Evolutionary conservation across 2,888 invertebrate species (phyloP).

Genomic region (Leptothorax acervorum): DNA sequence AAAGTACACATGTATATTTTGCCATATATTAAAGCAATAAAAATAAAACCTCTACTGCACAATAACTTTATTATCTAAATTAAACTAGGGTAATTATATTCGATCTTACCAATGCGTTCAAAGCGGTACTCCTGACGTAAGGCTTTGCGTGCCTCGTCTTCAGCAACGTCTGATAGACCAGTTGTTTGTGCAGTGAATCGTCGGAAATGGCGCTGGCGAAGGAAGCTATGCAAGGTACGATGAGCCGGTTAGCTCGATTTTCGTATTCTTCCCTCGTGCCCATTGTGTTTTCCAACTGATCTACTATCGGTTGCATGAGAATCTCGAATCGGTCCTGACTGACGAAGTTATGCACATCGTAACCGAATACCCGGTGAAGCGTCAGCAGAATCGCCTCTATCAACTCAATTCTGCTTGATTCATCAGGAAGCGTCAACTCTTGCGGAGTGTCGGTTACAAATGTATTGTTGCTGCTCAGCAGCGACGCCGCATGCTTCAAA

Average conservation of each 20-base stretch:
- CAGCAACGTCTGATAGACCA: constrained; percentile 95
- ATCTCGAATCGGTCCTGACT: constrained; percentile 94
- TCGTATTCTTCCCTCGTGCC: constrained; percentile 89
- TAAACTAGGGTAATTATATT: not conserved
- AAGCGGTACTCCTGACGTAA: constrained; percentile 87
- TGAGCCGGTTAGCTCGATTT: constrained; percentile 87
- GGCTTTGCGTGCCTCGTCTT: constrained; percentile 93
- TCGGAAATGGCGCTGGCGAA: constrained; percentile 94
- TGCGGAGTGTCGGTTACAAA: constrained; percentile 87
- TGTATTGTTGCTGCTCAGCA: constrained; percentile 90
- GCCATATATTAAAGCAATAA: not conserved
- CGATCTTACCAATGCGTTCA: constrained; percentile 79
- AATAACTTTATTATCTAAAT: not conserved
- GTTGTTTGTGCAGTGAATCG: constrained; percentile 95
- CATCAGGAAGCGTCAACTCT: constrained; percentile 87
- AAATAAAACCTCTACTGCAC: not conserved
- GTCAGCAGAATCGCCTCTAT: constrained; percentile 92
- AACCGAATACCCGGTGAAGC: constrained; percentile 91
- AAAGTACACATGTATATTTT: not conserved
- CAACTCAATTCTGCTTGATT: constrained; percentile 84
- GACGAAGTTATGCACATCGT: constrained; percentile 94
- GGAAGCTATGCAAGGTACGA: constrained; percentile 93
- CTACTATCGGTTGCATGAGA: constrained; percentile 94
- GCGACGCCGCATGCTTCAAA: constrained; percentile 91
- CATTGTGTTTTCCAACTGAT: constrained; percentile 93